These are phyloP conservation scores for Hapalemur alaotrensis DNA, from an alignment of 2,797 vertebrate genomes.

Conservation along the genomic window DNA sequence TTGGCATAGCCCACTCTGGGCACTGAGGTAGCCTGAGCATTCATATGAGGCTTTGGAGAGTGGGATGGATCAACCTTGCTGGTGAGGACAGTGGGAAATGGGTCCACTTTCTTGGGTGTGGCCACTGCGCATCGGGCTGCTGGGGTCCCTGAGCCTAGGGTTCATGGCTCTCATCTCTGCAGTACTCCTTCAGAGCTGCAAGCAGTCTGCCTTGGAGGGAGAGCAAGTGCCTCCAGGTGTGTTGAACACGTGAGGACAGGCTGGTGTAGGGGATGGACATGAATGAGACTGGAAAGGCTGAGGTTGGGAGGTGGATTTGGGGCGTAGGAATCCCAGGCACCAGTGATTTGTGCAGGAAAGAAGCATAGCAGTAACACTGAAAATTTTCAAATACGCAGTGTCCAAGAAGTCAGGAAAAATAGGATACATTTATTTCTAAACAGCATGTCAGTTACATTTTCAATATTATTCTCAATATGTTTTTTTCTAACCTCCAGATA, in stretches of 20 bases:
- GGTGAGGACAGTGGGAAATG: background rate
- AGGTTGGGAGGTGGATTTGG: too few relatives aligned
- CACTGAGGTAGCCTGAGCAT: background rate
- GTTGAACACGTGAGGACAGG: background rate
- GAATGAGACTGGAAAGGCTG: background rate
- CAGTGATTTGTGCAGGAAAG: background rate
- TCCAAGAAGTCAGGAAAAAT: background rate
- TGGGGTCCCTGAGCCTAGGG: background rate
- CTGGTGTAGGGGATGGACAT: background rate
- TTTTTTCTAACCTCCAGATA: background rate
- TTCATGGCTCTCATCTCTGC: background rate
- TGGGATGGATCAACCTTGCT: background rate
- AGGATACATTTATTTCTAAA: background rate
- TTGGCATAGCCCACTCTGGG: background rate
- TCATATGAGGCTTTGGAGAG: background rate
- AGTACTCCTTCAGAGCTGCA: background rate
- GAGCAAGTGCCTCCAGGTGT: background rate
- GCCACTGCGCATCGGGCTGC: background rate
- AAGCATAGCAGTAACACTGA: background rate
- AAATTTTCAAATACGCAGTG: background rate
- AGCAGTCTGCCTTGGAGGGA: background rate
- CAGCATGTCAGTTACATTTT: background rate
- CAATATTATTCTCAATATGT: background rate
- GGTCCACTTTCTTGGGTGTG: background rate
- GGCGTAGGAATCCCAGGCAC: fast-evolving